Evolutionary conservation across 2,113 vertebrate genomes (phyloP).

Genomic region (Coracopsis vasa): DNA sequence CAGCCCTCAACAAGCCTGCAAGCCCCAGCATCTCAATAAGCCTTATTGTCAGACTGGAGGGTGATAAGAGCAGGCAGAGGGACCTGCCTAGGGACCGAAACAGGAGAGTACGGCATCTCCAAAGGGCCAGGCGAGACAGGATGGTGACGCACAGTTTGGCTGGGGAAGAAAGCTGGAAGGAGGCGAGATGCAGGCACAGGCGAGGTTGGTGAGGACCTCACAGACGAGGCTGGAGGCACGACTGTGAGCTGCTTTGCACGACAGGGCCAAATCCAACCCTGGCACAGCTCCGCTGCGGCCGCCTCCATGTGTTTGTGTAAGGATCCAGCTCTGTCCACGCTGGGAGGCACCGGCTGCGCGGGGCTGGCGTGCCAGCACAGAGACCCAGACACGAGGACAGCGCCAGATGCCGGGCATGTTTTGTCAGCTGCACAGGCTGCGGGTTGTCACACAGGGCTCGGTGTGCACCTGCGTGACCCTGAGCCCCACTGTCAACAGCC

Average conservation of each 20-base stretch:
- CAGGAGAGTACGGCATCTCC: neutral
- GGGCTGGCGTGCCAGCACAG: neutral
- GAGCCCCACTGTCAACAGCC: slow-evolving; percentile 33
- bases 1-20: neutral
- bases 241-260: slow-evolving; percentile 6
- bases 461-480: slow-evolving; percentile 65
- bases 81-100: neutral
- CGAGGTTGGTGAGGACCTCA: neutral
- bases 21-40: neutral
- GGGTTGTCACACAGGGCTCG: slow-evolving; percentile 53
- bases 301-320: slow-evolving; percentile 1
- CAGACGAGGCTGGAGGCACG: neutral
- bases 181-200: neutral
- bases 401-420: slow-evolving; percentile 57
- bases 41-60: neutral
- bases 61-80: neutral
- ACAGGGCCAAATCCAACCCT: slow-evolving; percentile 18
- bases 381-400: neutral
- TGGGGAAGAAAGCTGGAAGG: neutral
- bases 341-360: neutral
- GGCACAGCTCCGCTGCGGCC: neutral
- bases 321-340: neutral
- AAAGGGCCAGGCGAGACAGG: neutral
- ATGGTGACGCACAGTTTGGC: neutral
- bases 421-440: slow-evolving; percentile 57